Evolutionary conservation across 1,140 invertebrate genomes (phyloP), one percentile per base, ranked within the genome.

Genomic region (Teleopsis dalmanni): DNA sequence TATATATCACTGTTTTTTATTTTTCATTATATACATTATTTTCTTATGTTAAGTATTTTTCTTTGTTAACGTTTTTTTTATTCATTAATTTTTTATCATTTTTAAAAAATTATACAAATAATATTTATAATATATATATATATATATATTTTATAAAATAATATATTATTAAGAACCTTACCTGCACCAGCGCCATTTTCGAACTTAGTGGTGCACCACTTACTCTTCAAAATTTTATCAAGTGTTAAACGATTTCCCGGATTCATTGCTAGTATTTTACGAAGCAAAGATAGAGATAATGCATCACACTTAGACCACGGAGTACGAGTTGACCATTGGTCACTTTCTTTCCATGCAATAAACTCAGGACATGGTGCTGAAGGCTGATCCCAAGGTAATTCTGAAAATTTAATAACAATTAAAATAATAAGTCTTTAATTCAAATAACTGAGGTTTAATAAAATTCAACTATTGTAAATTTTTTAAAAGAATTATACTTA

Each of bases 311-410:
- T 91, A 38, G 75, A 82, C 91, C 91, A 95, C 0, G 89, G 88
- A 4, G 78, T 80, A 21, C 82, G 76, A 51, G 73, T 72, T 56
- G 76, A 74, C 68, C 79, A 79, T 55, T 71, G 74, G 55, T 79
- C 79, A 46, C 78, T 78, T 48, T 79, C 76, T 45, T 80, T 82
- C 91, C 91, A 96, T 34, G 78, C 75, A 16, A 72, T 70, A 71
- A 83, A 97, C 61, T 93, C 87, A 18, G 65, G 52, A 66, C 85
- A 89, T 9, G 77, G 73, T 37, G 72, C 65, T 25, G 76, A 75
- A 1, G 94, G 85, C 62, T 89, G 81, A 76, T 93, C 87, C 94
- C 94, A 97, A 18, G 93, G 93, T 49, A 97, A 72, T 74, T 96
- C 93, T 92, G 41, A 25, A 27, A 23, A 14, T 10, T 8, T 22